Base-by-base conservation (phyloP, 2,888 invertebrate species). In the Caenorhabditis sp. region DNA sequence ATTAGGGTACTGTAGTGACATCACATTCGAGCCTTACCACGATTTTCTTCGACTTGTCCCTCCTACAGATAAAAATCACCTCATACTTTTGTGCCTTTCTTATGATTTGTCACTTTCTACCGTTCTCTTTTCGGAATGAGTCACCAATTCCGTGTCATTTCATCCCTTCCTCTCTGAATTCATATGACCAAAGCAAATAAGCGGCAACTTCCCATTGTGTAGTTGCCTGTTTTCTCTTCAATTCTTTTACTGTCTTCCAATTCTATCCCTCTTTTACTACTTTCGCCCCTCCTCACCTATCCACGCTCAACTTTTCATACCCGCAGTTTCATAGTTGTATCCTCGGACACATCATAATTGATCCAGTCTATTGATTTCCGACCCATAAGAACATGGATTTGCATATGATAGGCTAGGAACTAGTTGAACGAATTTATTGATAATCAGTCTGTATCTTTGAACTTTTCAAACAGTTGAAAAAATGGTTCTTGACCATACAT, bases 131-230 rank as follows among this genome's bases (percentile, higher is more conserved):
- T 51, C 12, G 28, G 6, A 22, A 58, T 61, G 51, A 61, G 44
- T 61, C 73, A 61, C 19, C 19, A 2, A n/a, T 51, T 28, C 31
- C 14, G 19, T 59, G 47, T 63, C 35, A 35, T 73, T 26, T 24
- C 7, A 12, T 74, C 38, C 54, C 14, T 14, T 54, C 51, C 51
- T 63, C 74, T 64, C 74, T 63, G 74, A 74, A 75, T 75, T 75
- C 75, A 75, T 66, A 75, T 75, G 75, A 75, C 75, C 75, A 75
- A 75, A 75, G 66, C 56, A 75, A 75, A 75, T 56, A 75, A 58
- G 26, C 74, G 61, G 64, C 54, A 56, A 54, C 56, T 47, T 56
- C 47, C 16, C 26, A 73, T 73, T 73, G 73, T 73, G 61, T 75
- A 35, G 10, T 12, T 54, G 28, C 49, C 64, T 49, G 14, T 31